Conservation (phyloP, 1,140 invertebrate species). For the Metaphire vulgaris region DNA sequence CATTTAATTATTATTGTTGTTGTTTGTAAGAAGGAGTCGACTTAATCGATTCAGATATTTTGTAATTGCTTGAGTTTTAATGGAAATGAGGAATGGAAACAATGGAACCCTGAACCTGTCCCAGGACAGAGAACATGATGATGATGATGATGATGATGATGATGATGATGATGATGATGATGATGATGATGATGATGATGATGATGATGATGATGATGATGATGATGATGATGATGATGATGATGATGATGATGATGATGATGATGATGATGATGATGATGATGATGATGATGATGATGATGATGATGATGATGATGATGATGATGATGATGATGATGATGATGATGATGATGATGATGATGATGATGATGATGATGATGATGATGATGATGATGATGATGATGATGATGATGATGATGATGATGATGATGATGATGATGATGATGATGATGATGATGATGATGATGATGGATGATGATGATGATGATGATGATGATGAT, state of each 20-base stretch:
- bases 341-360: conserved; percentile 1
- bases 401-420: conserved; percentile 2
- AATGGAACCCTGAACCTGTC: too few species aligned
- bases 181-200: conserved; percentile 5
- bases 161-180: conserved; percentile 2
- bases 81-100: too few species aligned
- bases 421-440: conserved; percentile 2
- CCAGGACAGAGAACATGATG: background rate
- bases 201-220: conserved; percentile 7
- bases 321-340: conserved; percentile 3
- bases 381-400: conserved; percentile 1
- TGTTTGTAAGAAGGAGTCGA: too few species aligned
- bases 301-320: conserved; percentile 2
- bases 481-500: conserved; percentile 3
- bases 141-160: conserved; percentile 3
- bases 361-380: background rate
- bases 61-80: too few species aligned
- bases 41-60: too few species aligned
- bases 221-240: conserved; percentile 15
- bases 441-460: background rate
- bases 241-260: conserved; percentile 44
- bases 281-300: conserved; percentile 2
- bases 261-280: conserved; percentile 3
- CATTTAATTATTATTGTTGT: too few species aligned
- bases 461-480: background rate